A percentile compares a stretch with the other conserved stretches of the same genome.
phyloP scores from a whole-genome alignment of 2,113 vertebrate species.

The Acrocephalus arundinaceus region DNA sequence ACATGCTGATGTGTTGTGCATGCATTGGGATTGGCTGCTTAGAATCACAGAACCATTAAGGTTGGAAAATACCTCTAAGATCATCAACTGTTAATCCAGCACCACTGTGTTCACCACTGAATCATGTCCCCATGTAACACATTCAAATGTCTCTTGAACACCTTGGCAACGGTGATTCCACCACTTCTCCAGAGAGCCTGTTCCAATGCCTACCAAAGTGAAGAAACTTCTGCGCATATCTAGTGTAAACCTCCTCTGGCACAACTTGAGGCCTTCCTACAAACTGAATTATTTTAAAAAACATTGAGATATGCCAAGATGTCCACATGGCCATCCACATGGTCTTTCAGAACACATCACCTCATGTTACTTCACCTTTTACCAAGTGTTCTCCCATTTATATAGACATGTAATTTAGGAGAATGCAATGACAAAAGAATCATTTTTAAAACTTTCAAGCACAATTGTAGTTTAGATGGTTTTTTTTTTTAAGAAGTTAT shows the following conservation, averaged over 20 bases:
- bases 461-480: neutral
- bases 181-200: neutral
- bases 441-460: neutral
- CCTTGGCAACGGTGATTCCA: rapidly evolving
- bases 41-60: neutral
- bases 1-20: neutral
- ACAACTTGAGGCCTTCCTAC: neutral
- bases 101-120: neutral
- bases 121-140: neutral
- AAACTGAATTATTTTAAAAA: neutral
- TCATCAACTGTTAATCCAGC: neutral
- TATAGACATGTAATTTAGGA: neutral
- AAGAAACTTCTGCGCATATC: neutral
- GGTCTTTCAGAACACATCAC: neutral
- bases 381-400: neutral
- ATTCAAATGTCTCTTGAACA: neutral
- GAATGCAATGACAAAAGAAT: neutral
- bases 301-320: neutral
- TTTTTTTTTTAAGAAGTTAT: neutral
- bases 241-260: neutral
- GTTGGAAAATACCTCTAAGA: neutral
- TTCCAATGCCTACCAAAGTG: neutral
- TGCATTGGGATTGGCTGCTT: neutral
- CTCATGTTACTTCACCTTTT: neutral
- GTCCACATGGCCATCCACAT: neutral